A percentile compares a stretch with the other conserved stretches of the same genome.
Conservation (phyloP, 1,140 invertebrate genomes). For the Lepidurus apus region DNA sequence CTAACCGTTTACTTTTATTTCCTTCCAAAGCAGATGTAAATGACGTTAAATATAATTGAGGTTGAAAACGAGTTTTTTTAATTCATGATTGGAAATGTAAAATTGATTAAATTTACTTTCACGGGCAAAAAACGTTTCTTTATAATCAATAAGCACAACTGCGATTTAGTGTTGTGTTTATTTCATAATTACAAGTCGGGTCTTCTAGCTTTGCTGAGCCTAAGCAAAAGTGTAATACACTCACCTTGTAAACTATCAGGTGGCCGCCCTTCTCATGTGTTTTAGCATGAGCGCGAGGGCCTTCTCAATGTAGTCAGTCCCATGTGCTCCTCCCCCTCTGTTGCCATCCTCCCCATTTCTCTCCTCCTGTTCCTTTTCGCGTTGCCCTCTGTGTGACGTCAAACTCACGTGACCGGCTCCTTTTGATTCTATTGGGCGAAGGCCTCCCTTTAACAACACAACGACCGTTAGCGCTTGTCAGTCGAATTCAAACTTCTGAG, state of each 20-base stretch:
- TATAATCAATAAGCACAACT: too few relatives aligned
- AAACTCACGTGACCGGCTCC: not conserved
- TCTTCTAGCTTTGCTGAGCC: not conserved
- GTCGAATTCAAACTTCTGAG: slow-evolving; percentile 30
- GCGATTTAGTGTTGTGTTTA: too few relatives aligned
- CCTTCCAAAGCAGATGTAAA: too few relatives aligned
- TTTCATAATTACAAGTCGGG: not conserved
- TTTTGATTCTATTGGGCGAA: not conserved
- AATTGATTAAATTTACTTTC: too few relatives aligned
- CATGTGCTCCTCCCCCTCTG: not conserved
- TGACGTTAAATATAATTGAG: too few relatives aligned
- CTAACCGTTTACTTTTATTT: too few relatives aligned
- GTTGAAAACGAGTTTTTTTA: too few relatives aligned
- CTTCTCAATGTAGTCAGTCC: not conserved
- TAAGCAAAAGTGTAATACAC: not conserved
- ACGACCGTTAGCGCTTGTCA: slow-evolving; percentile 29
- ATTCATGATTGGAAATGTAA: too few relatives aligned
- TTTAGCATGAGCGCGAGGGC: not conserved
- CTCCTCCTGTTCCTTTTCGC: not conserved
- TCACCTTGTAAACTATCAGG: slow-evolving; percentile 8
- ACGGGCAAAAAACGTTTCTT: too few relatives aligned
- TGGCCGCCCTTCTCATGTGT: not conserved
- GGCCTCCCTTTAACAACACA: not conserved
- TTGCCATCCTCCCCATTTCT: not conserved
- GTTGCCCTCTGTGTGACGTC: not conserved